phyloP scores from a whole-genome alignment of 2,797 vertebrate species.

The Nannoperca obscura region DNA sequence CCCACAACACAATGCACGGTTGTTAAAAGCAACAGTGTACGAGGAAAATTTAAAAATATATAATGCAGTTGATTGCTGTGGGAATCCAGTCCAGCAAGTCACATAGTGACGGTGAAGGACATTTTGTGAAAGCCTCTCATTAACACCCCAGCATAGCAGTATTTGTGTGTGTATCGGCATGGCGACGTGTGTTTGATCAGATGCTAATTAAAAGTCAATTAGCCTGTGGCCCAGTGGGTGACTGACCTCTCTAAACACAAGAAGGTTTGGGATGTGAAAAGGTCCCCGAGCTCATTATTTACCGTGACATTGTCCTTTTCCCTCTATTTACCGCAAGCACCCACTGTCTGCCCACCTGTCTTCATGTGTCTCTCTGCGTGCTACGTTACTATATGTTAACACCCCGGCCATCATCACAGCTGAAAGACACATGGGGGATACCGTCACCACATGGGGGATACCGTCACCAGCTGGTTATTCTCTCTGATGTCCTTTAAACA shows the following conservation, averaged over 20 bases:
- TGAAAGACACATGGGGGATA: neutral
- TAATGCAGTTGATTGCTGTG: slow-evolving; percentile 4
- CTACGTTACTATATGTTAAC: slow-evolving; percentile 35
- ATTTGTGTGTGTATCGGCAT: slow-evolving; percentile 34
- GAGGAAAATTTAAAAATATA: neutral
- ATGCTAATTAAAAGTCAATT: slow-evolving; percentile 86
- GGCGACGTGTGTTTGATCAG: slow-evolving; percentile 69
- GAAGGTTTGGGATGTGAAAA: slow-evolving; percentile 59
- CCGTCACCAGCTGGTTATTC: slow-evolving; percentile 4
- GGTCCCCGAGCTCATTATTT: slow-evolving; percentile 77
- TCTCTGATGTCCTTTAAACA: slow-evolving; percentile 12
- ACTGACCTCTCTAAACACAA: slow-evolving; percentile 76
- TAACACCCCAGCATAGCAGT: neutral
- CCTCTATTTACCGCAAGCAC: slow-evolving; percentile 50
- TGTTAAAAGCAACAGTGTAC: slow-evolving; percentile 10
- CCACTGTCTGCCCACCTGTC: slow-evolving; percentile 47
- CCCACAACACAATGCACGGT: neutral
- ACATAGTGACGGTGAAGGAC: slow-evolving; percentile 52
- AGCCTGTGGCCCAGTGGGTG: slow-evolving; percentile 69
- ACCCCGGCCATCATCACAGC: slow-evolving; percentile 14
- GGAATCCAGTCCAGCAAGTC: neutral
- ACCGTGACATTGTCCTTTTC: slow-evolving; percentile 51
- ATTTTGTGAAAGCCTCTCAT: slow-evolving; percentile 40
- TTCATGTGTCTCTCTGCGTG: slow-evolving; percentile 10
- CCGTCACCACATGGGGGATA: neutral